Evolutionary conservation across 2,113 vertebrate genomes (phyloP), one percentile per base, ranked within the genome.

Genomic region (Ameiurus melas): DNA sequence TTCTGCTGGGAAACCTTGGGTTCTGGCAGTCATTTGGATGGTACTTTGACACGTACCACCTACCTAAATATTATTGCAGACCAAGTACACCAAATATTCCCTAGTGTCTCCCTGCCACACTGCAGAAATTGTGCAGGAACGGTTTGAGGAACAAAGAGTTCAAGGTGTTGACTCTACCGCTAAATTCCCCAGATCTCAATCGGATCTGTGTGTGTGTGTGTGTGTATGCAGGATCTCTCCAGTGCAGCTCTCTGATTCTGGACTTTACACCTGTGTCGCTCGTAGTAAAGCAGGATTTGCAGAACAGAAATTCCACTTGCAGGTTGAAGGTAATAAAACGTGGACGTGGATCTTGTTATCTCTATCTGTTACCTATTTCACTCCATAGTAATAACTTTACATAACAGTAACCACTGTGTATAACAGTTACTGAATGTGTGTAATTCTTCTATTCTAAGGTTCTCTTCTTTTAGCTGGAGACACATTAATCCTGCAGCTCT

Each of bases 251-350:
- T 95, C 96, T 0, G 97, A 99, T 1, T 91, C 96, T 0, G 98
- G 97, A 1, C 79, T 95, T 82, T 99, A 98, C 93, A 97, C 95
- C 0, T 99, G 98, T 25, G 84, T 97, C 10, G 96, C 95, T 0
- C 94, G 95, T 2, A 98, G 96, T 91, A 94, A 39, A 30, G 97
- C 97, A 0, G 98, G 98, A 0, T 95, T 96, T 68, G 95, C 96
- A 0, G 89, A 97, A 84, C 96, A 93, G 64, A 96, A 93, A 90
- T 97, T 97, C n/a, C n/a, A 95, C 87, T 91, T 99, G 82, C 96
- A 95, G 87, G 96, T 99, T 83, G 95, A 92, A 86, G 97, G 98
- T 98, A 96, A 0, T 80, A 78, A 85, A 10, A 36, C 19, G 1
- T n/a, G n/a, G n/a, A 12, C 5, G 19, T 33, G 39, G 39, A n/a